Base-by-base conservation (phyloP, 2,113 vertebrate genomes). In the Spermophilus dauricus region DNA sequence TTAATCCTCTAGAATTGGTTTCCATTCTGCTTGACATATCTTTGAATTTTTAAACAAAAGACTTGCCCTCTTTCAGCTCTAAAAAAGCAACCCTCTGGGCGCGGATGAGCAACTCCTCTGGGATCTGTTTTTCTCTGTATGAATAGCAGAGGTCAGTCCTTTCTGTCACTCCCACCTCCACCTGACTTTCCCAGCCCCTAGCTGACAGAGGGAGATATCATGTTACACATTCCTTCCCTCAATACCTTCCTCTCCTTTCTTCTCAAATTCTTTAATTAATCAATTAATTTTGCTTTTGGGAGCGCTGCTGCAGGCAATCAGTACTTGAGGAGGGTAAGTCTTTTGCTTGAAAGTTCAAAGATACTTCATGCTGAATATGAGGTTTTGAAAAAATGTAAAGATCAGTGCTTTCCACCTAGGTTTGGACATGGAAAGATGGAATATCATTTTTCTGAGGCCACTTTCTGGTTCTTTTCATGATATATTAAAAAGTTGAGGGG, bases 11-110 rank as follows among this genome's bases (percentile, higher is more conserved):
- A 78, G 8, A 5, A n/a, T 88, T 72, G 42, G 12, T 69, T 93
- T 75, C 67, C 53, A 87, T 76, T 85, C 32, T 70, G 4, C 8
- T 70, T 69, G 80, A 58, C 67, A 26, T 34, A 13, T 69, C 77
- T 90, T 70, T 65, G 34, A 76, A 88, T 92, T 94, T 95, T 85
- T 16, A 85, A 56, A 37, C 6, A n/a, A 53, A 65, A 85, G 75
- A 48, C 53, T 67, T 75, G 80, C 30, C 51, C 30, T 34, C 3
- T 0, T 70, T 8, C 76, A 69, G 34, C 3, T 86, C 70, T 87
- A 26, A 84, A 45, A 61, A 77, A 90, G 32, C 24, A n/a, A 11
- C 10, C 8, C 10, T 70, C 8, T 7, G 2, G 69, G 39, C 24
- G 37, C 48, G 51, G 51, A 32, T 13, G 37, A 75, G 12, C 9